Evolutionary conservation across 2,888 invertebrate genomes (phyloP).

Genomic region (Chalcis sispes): DNA sequence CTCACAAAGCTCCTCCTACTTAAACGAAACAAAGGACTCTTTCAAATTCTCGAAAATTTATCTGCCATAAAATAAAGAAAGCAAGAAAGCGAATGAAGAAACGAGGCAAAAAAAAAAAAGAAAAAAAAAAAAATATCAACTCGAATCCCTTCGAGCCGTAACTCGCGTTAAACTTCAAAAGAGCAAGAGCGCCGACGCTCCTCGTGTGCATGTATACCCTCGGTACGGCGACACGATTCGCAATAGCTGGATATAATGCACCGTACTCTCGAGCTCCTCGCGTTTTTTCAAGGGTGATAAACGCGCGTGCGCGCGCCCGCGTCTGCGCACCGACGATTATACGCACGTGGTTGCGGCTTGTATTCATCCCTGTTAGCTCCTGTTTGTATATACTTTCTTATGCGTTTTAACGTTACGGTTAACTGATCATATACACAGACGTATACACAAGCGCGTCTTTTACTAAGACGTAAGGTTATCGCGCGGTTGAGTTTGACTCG

Average conservation of each 20-base stretch:
- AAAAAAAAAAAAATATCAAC: slow-evolving; percentile 1
- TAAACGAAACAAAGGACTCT: too few relatives aligned
- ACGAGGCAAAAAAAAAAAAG: neutral
- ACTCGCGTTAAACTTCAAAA: neutral
- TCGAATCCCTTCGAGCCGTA: neutral
- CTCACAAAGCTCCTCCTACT: neutral
- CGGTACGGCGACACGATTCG: neutral
- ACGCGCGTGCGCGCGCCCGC: slow-evolving; percentile 17
- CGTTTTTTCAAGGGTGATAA: neutral
- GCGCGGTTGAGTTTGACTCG: neutral
- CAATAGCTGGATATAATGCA: neutral
- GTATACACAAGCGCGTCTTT: neutral
- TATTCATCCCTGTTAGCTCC: neutral
- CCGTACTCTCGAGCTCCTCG: slow-evolving; percentile 2
- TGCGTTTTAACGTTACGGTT: neutral
- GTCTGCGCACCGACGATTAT: slow-evolving; percentile 11
- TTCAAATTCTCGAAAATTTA: too few relatives aligned
- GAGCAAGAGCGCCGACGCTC: neutral
- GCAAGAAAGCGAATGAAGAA: neutral
- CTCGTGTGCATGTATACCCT: neutral
- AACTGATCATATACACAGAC: neutral
- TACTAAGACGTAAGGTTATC: neutral
- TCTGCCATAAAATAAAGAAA: neutral
- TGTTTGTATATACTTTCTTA: neutral
- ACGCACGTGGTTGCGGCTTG: slow-evolving; percentile 35